Evolutionary conservation across 2,888 invertebrate genomes (phyloP), one percentile per base, ranked within the genome.

Genomic region (Ophion ellenae): DNA sequence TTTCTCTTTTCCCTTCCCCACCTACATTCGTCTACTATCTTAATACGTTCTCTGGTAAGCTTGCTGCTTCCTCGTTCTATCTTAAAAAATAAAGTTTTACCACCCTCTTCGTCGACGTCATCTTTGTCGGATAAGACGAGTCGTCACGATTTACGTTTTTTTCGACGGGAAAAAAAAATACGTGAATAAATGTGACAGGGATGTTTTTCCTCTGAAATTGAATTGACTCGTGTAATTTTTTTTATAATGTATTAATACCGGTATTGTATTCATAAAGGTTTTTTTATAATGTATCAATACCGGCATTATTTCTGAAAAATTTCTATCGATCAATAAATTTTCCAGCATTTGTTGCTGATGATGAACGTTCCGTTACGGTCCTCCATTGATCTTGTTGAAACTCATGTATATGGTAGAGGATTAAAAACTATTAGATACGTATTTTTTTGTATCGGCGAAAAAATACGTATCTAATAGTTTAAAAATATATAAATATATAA

Each of bases 91-190:
- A 76, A 85, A 85, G 70, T 70, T 85, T 81, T 81, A 81, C 80
- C 64, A 47, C 59, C 61, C 73, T 75, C 69, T 81, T 74, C 76
- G 74, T 69, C 77, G 77, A 74, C 81, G 32, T 83, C 78, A 32
- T 83, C 77, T 69, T 47, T 63, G 28, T 59, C 70, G 59, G 81
- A 86, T 86, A 81, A 86, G 32, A 77, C 61, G 80, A 69, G 77
- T 83, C 80, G 77, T 80, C 80, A 63, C 79, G 73, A 83, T 83
- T 83, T 83, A 86, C 83, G 83, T 80, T 76, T 76, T 76, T 61
- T 67, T 73, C 76, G 74, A 69, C 66, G 69, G 69, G 61, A 83
- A 83, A 83, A 83, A 83, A 80, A 77, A 79, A 71, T 40, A 24
- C 40, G 47, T 36, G 45, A 40, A 10, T 14, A 47, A 11, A 10